These are phyloP conservation scores for Eulemur mongoz DNA, from an alignment of 2,797 vertebrate species.

Conservation along the genomic window DNA sequence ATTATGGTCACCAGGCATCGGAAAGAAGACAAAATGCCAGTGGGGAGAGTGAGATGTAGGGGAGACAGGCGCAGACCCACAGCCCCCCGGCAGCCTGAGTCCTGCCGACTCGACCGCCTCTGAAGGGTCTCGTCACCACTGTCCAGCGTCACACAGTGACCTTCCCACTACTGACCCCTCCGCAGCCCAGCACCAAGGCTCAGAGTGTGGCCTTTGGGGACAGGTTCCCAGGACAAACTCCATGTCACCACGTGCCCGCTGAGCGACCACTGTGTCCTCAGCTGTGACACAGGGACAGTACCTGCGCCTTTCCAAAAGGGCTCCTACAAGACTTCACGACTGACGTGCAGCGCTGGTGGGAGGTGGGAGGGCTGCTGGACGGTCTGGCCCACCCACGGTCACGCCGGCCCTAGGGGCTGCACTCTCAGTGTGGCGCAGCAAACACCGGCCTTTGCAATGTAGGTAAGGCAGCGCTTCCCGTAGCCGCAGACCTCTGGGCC, in stretches of 20 bases:
- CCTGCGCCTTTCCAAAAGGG: neutral
- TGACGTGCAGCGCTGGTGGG: rapidly evolving
- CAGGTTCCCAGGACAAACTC: neutral
- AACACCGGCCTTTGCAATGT: neutral
- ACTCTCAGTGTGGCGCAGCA: rapidly evolving
- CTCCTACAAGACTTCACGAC: too few species aligned
- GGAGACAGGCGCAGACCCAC: rapidly evolving
- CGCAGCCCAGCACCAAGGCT: rapidly evolving
- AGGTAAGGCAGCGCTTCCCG: neutral
- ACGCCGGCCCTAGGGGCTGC: neutral
- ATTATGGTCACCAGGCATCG: too few species aligned
- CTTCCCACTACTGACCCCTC: neutral
- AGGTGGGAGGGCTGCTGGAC: neutral
- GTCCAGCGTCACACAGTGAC: neutral
- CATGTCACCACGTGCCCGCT: neutral
- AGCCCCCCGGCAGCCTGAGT: neutral
- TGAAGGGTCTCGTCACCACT: rapidly evolving
- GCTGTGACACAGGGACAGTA: neutral
- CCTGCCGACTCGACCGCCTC: rapidly evolving
- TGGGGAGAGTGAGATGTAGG: rapidly evolving
- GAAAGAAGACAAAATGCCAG: too few species aligned
- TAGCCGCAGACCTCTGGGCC: neutral
- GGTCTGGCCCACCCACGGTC: rapidly evolving
- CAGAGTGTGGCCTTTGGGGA: neutral
- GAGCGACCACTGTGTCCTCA: neutral